Evolutionary conservation across 2,797 vertebrate genomes (phyloP).

Genomic region (Protosalanx chinensis): DNA sequence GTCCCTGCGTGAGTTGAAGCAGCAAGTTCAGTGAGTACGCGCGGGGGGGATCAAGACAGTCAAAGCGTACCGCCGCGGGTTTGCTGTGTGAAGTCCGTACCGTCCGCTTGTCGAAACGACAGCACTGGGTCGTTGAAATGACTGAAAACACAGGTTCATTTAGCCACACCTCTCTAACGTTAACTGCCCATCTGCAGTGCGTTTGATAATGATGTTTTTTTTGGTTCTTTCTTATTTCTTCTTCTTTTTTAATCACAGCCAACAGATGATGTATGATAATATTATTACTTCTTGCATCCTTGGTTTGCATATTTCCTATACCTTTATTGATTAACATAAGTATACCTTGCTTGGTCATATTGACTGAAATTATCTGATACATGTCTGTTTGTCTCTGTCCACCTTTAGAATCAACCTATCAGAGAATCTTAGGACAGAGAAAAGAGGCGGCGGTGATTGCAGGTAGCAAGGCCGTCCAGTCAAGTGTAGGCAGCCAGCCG

Average conservation of each 20-base stretch:
- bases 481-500: background rate
- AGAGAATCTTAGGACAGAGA: background rate
- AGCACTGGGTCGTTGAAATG: background rate
- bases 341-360: slow-evolving; percentile 63
- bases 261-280: slow-evolving; percentile 46
- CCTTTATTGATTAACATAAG: slow-evolving; percentile 53
- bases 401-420: background rate
- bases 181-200: slow-evolving; percentile 19
- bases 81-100: slow-evolving; percentile 9
- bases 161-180: slow-evolving; percentile 5
- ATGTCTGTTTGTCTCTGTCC: slow-evolving; percentile 49
- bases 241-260: slow-evolving; percentile 48
- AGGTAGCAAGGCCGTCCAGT: background rate
- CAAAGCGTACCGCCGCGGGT: background rate
- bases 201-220: slow-evolving; percentile 24
- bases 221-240: slow-evolving; percentile 26
- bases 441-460: background rate
- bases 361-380: slow-evolving; percentile 62
- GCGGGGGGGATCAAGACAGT: background rate
- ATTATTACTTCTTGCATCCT: slow-evolving; percentile 53
- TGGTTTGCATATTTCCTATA: slow-evolving; percentile 54
- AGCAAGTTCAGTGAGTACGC: background rate
- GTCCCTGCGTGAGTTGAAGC: background rate
- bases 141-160: slow-evolving; percentile 33
- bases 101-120: background rate